Percentiles rank a stretch among this genome's conserved stretches.
These are phyloP conservation scores for Myiagra hebetior DNA, from an alignment of 2,113 vertebrate genomes.

Conservation along the genomic window DNA sequence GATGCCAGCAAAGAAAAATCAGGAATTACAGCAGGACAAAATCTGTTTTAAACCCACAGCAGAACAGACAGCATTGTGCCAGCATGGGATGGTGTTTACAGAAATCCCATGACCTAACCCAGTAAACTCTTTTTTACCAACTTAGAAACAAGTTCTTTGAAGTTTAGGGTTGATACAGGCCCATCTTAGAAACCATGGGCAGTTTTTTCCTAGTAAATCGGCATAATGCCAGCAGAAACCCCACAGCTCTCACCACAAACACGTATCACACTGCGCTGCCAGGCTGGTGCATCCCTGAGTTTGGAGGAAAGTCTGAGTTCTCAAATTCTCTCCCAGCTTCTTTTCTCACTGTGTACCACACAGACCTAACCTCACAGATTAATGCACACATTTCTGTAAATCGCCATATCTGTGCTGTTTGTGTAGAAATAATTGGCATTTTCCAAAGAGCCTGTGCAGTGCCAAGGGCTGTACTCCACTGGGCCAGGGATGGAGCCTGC, in stretches of 20 bases:
- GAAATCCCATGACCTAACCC: not conserved
- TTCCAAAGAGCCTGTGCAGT: not conserved
- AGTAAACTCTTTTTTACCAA: not conserved
- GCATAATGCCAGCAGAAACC: not conserved
- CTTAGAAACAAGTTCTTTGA: not conserved
- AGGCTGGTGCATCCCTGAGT: not conserved
- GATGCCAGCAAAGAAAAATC: not conserved
- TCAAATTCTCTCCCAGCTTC: not conserved
- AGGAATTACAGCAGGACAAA: not conserved
- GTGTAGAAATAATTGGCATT: not conserved
- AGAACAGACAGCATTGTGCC: not conserved
- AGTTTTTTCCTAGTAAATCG: not conserved
- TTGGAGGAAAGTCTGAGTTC: not conserved
- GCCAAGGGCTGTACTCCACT: not conserved
- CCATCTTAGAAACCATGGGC: not conserved
- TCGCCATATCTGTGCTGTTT: not conserved
- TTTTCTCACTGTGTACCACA: not conserved
- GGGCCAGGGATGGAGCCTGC: not conserved
- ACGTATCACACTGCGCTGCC: accelerated
- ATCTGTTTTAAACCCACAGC: not conserved
- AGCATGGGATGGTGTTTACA: not conserved
- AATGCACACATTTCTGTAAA: accelerated
- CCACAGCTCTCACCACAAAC: not conserved
- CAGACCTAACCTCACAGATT: accelerated
- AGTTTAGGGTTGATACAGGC: not conserved